Evolutionary conservation across 2,113 vertebrate species (phyloP).

Genomic region (Hippocampus abdominalis): DNA sequence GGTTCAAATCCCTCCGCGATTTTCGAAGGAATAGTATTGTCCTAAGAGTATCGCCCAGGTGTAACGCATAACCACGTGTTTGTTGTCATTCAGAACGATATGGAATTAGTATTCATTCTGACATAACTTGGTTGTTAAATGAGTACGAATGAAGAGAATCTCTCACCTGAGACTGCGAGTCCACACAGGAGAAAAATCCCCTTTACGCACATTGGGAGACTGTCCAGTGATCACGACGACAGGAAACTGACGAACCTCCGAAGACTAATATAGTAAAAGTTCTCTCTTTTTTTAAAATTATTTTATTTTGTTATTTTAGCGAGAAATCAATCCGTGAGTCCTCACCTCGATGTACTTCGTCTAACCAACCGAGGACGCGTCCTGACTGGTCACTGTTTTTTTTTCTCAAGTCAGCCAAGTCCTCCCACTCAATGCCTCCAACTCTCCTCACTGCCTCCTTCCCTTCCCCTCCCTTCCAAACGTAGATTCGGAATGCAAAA

Average conservation of each 20-base stretch:
- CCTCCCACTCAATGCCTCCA: conserved; percentile 49
- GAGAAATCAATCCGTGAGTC: conserved; percentile 1
- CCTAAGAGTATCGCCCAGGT: neutral
- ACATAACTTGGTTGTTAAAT: neutral
- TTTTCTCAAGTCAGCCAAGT: neutral
- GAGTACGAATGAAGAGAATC: conserved; percentile 3
- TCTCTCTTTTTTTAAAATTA: neutral
- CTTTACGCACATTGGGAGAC: conserved; percentile 52
- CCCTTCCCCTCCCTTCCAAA: neutral
- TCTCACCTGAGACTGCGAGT: conserved; percentile 71
- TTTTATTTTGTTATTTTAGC: neutral
- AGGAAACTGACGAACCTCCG: conserved; percentile 1
- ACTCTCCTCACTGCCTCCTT: conserved; percentile 10
- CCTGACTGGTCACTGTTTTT: conserved; percentile 37
- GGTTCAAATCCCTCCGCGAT: conserved; percentile 29
- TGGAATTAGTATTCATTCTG: neutral
- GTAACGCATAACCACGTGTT: neutral
- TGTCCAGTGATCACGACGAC: conserved; percentile 15
- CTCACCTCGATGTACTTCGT: conserved; percentile 3
- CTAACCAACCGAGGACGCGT: conserved; percentile 42
- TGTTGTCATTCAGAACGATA: neutral
- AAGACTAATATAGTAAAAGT: neutral
- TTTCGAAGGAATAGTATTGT: conserved; percentile 6
- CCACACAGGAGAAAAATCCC: conserved; percentile 55
- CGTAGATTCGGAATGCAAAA: neutral